Evolutionary conservation across 2,888 invertebrate species (phyloP), one percentile per base, ranked within the genome.

Genomic region (Stenurella melanura): DNA sequence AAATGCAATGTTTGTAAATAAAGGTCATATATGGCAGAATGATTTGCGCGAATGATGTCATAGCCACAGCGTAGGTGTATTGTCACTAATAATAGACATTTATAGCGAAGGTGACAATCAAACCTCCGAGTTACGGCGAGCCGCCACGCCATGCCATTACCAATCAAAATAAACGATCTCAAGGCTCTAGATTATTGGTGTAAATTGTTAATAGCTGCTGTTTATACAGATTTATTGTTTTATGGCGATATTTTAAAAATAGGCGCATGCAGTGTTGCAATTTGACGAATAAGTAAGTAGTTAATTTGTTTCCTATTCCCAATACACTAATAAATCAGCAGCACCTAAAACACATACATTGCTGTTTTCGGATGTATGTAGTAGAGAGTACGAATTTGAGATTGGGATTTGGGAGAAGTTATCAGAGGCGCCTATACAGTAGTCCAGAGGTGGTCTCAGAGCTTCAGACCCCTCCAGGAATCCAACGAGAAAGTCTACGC

Each of bases 81-180:
- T 67, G 50, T 19, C 57, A 30, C 30, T 54, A 67, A 61, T 72
- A 61, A 66, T 72, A 42, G 60, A 60, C 67, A 75, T 72, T 75
- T 69, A 74, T 63, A 9, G 71, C 38, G 72, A 75, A 75, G 72
- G 75, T 75, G 75, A 75, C 72, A 72, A 72, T 73, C 50, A 66
- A 73, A 15, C 67, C 34, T 57, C 54, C 56, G 72, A 63, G 38
- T 1, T 38, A 12, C 15, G 19, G 17, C 12, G 64, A 11, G 64
- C 38, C 42, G 42, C 64, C 64, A 19, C 42, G 42, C 64, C 64
- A 19, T 64, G 21, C 21, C 21, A 26, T 34, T 42, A 19, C 64
- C n/a, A 64, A 42, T 64, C 42, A 64, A 61, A 61, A 64, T 57
- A 73, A 64, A 73, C 64, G 54, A 64, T 73, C 73, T 73, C 73